These are phyloP conservation scores for Holothuria scabra DNA, from an alignment of 53 echinoderm and acorn worm species.

Conservation along the genomic window DNA sequence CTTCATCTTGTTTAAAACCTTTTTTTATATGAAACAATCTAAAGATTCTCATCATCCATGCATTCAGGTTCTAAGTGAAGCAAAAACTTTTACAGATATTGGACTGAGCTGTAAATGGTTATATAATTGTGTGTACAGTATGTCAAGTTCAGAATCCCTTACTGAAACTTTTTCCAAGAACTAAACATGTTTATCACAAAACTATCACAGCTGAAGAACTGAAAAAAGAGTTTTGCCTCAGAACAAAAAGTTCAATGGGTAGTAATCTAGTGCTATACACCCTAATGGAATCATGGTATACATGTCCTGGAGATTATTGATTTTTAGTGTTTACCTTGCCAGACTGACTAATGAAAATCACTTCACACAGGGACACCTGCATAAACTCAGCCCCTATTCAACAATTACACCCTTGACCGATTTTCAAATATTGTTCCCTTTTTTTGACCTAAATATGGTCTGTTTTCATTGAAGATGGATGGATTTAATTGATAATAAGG, in stretches of 20 bases:
- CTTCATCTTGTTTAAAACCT: too few relatives aligned
- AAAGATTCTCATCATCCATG: too few relatives aligned
- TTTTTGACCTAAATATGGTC: not conserved
- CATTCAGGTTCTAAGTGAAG: too few relatives aligned
- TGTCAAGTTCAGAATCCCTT: not conserved
- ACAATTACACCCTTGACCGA: conserved; percentile 13
- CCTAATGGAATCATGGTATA: not conserved
- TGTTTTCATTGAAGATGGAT: too few relatives aligned
- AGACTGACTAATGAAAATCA: conserved; percentile 19
- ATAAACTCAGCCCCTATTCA: not conserved
- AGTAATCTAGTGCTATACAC: not conserved
- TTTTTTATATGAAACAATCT: too few relatives aligned
- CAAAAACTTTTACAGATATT: too few relatives aligned
- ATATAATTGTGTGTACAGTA: too few relatives aligned
- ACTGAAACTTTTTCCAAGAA: not conserved
- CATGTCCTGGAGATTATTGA: not conserved
- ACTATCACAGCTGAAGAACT: not conserved
- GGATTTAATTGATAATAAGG: too few relatives aligned
- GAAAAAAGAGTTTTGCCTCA: not conserved
- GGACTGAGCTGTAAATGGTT: too few relatives aligned
- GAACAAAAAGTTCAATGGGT: not conserved
- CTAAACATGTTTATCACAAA: not conserved
- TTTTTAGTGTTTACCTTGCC: conserved; percentile 19
- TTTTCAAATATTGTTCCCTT: not conserved
- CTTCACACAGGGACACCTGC: conserved; percentile 12